Evolutionary conservation across 2,888 invertebrate genomes (phyloP).

Genomic region (Drosophila kambysellisi): DNA sequence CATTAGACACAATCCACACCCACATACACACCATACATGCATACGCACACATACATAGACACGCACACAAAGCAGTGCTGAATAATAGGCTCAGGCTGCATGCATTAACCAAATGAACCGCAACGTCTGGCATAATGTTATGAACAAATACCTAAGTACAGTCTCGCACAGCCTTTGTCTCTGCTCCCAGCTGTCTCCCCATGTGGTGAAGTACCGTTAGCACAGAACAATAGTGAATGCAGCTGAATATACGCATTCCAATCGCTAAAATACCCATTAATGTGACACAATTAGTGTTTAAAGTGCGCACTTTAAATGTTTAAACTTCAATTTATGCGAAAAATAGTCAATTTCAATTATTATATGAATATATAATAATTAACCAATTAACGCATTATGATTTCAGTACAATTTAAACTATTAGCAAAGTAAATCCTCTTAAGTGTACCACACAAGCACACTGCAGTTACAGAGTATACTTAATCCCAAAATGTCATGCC

Average conservation of each 20-base stretch:
- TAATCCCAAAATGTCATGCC: not conserved
- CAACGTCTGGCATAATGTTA: conserved; percentile 65
- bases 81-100: conserved; percentile 68
- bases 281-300: not conserved
- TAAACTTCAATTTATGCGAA: too few species aligned
- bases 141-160: conserved; percentile 60
- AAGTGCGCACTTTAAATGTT: not conserved
- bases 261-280: conserved; percentile 3
- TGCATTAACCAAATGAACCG: conserved; percentile 79
- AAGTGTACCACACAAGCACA: not conserved
- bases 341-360: not conserved
- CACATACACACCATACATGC: not conserved
- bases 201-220: conserved; percentile 37
- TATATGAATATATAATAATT: not conserved
- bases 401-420: not conserved
- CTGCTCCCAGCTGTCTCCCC: conserved; percentile 20
- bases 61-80: conserved; percentile 44
- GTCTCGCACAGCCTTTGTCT: conserved; percentile 1
- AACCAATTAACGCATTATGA: not conserved
- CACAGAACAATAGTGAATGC: conserved; percentile 13
- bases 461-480: conserved; percentile 1
- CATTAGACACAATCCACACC: conserved; percentile 2
- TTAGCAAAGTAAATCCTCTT: not conserved
- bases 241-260: too few species aligned
- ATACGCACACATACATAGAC: not conserved